Evolutionary conservation across 64 coral and sea anemone species (phyloP).

Genomic region (Dendrophyllia cribrosa): DNA sequence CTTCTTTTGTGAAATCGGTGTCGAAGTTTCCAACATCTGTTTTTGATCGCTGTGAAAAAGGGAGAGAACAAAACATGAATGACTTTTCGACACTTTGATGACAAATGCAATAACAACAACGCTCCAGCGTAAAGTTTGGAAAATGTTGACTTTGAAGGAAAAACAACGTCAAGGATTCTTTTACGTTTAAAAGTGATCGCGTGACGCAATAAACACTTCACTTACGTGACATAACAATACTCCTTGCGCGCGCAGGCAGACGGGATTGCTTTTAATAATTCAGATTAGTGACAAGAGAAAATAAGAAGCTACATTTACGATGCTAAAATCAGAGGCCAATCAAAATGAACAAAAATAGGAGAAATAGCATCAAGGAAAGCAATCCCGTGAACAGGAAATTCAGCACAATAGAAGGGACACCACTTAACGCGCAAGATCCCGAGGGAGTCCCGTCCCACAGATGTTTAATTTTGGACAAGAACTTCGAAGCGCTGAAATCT

Average conservation of each 20-base stretch:
- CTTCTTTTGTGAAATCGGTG: constrained; percentile 90
- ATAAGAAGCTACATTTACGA: background rate
- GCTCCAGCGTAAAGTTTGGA: too few relatives aligned
- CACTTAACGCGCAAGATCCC: constrained; percentile 16
- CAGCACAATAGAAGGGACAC: background rate
- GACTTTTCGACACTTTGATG: background rate
- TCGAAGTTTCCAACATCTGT: constrained; percentile 95
- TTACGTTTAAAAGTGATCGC: background rate
- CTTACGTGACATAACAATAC: background rate
- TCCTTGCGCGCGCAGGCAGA: background rate
- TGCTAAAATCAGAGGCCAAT: background rate
- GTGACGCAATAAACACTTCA: constrained; percentile 23
- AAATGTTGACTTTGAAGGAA: too few relatives aligned
- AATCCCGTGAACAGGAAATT: background rate
- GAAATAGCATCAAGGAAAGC: background rate
- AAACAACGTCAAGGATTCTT: too few relatives aligned
- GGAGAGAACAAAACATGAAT: background rate
- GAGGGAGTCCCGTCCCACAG: constrained; percentile 57
- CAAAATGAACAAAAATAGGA: constrained; percentile 21
- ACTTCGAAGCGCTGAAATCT: constrained; percentile 65
- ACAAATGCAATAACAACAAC: background rate
- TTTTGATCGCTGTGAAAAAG: constrained; percentile 80
- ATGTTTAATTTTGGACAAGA: constrained; percentile 55
- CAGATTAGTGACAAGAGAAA: background rate
- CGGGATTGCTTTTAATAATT: too few relatives aligned